Evolutionary conservation across 2,113 vertebrate genomes (phyloP), one percentile per base, ranked within the genome.

Genomic region (Gopherus evgoodei): DNA sequence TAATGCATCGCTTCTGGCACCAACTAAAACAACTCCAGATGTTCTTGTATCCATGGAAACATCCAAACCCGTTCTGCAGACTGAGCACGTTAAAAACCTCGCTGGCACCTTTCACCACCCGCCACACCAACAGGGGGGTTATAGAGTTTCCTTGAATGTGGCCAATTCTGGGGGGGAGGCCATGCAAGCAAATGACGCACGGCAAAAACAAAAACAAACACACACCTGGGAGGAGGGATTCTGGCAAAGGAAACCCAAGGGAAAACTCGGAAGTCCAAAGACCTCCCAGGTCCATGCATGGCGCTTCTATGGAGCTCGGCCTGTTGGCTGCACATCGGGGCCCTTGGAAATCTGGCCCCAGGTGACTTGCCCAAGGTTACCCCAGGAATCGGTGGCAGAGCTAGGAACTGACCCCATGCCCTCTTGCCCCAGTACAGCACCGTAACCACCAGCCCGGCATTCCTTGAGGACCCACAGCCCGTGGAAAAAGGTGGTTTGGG

Each of bases 171-270:
- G 27, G 53, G 47, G 47, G 81, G 75, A 78, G 89, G 87, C 87
- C 47, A 91, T 59, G 0, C 0, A 19, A 80, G 87, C 62, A 75
- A 69, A 38, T 5, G 16, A 69, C 35, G 4, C 31, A 21, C 2
- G 8, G 65, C 62, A 16, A 35, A 35, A 65, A 69, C 25, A 29
- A 62, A 59, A 29, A 14, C 12, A 17, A 35, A n/a, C 10, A 49
- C 47, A 49, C 10, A 59, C 6, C 8, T n/a, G 65, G 31, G 35
- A 9, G 35, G 35, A n/a, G 17, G 35, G 35, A 69, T 38, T 69
- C 17, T n/a, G 65, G 65, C 17, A 21, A n/a, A 69, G 65, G 31
- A 65, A n/a, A 65, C 14, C 62, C 62, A 35, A 35, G 31, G 31
- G 62, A 35, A 65, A n/a, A 65, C 59, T 59, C 57, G 4, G 10